Base-by-base conservation (phyloP, 2,113 vertebrate genomes). In the Hippolais icterina region DNA sequence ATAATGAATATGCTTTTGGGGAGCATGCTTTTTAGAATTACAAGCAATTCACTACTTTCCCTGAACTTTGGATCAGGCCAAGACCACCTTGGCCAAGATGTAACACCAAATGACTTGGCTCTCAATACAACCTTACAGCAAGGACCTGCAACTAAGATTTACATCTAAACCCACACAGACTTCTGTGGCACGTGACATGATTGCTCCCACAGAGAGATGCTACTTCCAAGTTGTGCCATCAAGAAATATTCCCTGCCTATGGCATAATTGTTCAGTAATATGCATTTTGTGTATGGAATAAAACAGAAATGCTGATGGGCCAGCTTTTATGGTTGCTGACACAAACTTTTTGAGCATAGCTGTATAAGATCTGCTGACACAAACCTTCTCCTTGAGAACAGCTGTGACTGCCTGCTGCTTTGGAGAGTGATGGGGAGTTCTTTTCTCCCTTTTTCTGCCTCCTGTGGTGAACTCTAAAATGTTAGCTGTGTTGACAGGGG, bases 251-350 rank as follows among this genome's bases (percentile, higher is more conserved):
- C 89, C 70, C 27, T 84, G 87, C 65, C 87, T 97, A 90, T 93
- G 61, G 90, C 83, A 75, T 97, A 97, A 98, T 91, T 95, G 90
- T 97, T 98, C 97, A 96, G 93, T 74, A 87, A 71, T 69, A 87
- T 56, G 63, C 83, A 95, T 94, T 97, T 94, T 77, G 46, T 90
- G 39, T 87, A 89, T 65, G 42, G 93, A 72, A 94, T 87, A 83
- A 93, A 96, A 93, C 72, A 96, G 96, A 97, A 98, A 93, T 97
- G 97, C 97, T 98, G 98, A 97, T 90, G 53, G 83, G 64, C 63
- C 78, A 86, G 83, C 83, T 80, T 96, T 96, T 83, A 86, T 60
- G 87, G 54, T 56, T 98, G 97, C 97, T 98, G 97, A 98, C 95
- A 94, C 91, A 84, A 89, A 93, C 64, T 89, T 97, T 97, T 86